Conservation (phyloP, 2,888 invertebrate genomes). For the Thelaira solivaga region DNA sequence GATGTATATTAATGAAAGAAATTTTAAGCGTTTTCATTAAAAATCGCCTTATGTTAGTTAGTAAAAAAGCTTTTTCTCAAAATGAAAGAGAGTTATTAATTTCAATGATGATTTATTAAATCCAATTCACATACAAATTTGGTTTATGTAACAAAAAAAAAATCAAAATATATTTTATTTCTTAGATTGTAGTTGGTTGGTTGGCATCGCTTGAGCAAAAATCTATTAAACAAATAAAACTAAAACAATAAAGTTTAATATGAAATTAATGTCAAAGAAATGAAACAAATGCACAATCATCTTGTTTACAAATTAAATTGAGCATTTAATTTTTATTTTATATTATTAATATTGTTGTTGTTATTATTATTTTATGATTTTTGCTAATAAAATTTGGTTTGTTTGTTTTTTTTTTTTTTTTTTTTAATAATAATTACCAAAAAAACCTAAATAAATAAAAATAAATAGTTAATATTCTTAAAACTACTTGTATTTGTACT, state of each 20-base stretch:
- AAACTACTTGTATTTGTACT: constrained; percentile 23
- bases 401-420: constrained; percentile 28
- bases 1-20: too few relatives aligned
- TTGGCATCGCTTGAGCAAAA: constrained; percentile 73
- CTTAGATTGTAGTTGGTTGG: constrained; percentile 64
- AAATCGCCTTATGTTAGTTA: too few relatives aligned
- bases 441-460: constrained; percentile 23
- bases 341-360: constrained; percentile 13
- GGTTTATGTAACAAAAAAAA: constrained; percentile 17
- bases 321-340: constrained; percentile 2
- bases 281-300: constrained; percentile 45
- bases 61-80: too few relatives aligned
- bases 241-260: not conserved
- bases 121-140: too few relatives aligned
- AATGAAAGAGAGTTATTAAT: too few relatives aligned
- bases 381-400: constrained; percentile 3
- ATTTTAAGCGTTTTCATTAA: too few relatives aligned
- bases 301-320: constrained; percentile 39
- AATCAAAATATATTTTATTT: not conserved
- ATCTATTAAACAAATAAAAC: not conserved
- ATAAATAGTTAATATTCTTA: constrained; percentile 23
- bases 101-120: too few relatives aligned
- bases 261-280: constrained; percentile 23
- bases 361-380: constrained; percentile 1
- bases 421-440: constrained; percentile 21